A percentile compares a stretch with the other conserved stretches of the same genome.
Conservation (phyloP, 1,140 invertebrate genomes). For the Dendroctonus valens region DNA sequence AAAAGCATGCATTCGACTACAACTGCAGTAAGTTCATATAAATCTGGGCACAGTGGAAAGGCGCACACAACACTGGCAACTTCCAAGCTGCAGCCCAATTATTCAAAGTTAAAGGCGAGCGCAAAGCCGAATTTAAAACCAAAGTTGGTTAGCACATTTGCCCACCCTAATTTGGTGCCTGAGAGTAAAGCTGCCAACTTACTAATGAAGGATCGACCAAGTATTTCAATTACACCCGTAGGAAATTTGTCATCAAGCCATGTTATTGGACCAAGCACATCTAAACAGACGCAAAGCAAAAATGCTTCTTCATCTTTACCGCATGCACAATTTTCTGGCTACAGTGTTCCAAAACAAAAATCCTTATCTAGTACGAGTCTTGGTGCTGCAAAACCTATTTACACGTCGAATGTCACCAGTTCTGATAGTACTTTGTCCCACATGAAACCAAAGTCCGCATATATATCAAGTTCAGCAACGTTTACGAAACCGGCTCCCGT, state of each 20-base stretch:
- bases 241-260: slow-evolving; percentile 3
- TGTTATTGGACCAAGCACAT: not conserved
- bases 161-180: too few species aligned
- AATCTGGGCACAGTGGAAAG: too few species aligned
- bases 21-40: too few species aligned
- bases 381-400: not conserved
- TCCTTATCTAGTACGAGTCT: not conserved
- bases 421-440: not conserved
- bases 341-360: not conserved
- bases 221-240: slow-evolving; percentile 48
- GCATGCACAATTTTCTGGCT: not conserved
- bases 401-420: not conserved
- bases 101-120: not conserved
- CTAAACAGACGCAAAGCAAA: not conserved
- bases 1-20: too few species aligned
- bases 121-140: not conserved
- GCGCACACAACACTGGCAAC: too few species aligned
- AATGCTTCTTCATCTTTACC: too few species aligned
- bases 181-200: slow-evolving; percentile 20
- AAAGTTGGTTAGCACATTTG: too few species aligned
- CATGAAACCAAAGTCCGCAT: not conserved
- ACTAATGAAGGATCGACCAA: slow-evolving; percentile 46
- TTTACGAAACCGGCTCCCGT: not conserved
- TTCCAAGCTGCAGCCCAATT: too few species aligned
- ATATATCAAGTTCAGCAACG: not conserved